These are phyloP conservation scores for Bryconaethiops microstoma DNA, from an alignment of 2,797 vertebrate species.

Conservation along the genomic window DNA sequence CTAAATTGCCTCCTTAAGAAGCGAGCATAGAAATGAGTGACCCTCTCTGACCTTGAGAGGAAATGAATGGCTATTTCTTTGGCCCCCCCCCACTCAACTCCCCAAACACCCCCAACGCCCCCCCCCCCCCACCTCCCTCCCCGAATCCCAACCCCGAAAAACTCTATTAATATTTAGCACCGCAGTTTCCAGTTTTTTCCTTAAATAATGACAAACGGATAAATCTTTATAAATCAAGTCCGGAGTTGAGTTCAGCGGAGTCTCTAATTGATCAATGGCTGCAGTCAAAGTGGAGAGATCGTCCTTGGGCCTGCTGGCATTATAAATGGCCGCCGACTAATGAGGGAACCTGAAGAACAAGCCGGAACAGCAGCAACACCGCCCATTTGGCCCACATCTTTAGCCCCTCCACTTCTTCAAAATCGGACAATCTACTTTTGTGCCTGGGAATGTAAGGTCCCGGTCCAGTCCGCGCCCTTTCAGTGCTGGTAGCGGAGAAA, in stretches of 20 bases:
- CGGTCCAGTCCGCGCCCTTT: slow-evolving; percentile 21
- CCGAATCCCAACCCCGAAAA: slow-evolving; percentile 16
- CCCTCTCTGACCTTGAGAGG: slow-evolving; percentile 64
- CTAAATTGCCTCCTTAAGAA: slow-evolving; percentile 62
- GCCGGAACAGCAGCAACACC: slow-evolving; percentile 47
- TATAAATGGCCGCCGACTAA: slow-evolving; percentile 64
- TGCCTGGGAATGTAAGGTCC: background rate
- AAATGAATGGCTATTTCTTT: slow-evolving; percentile 61
- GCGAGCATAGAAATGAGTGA: slow-evolving; percentile 58
- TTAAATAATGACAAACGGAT: slow-evolving; percentile 73
- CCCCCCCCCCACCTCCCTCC: too few relatives aligned
- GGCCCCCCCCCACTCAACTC: background rate
- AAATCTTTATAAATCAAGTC: slow-evolving; percentile 73
- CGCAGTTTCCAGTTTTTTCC: slow-evolving; percentile 63
- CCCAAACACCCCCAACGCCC: too few relatives aligned
- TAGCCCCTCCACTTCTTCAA: slow-evolving; percentile 23
- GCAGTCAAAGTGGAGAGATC: slow-evolving; percentile 63
- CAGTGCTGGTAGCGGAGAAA: background rate
- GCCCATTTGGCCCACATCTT: slow-evolving; percentile 32
- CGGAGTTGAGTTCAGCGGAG: slow-evolving; percentile 65
- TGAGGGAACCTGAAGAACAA: slow-evolving; percentile 61
- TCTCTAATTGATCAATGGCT: slow-evolving; percentile 72
- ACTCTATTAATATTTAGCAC: slow-evolving; percentile 68
- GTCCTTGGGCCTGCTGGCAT: slow-evolving; percentile 67
- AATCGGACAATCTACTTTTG: background rate